Evolutionary conservation across 2,797 vertebrate species (phyloP).

Genomic region (Pyrocephalus nanus): DNA sequence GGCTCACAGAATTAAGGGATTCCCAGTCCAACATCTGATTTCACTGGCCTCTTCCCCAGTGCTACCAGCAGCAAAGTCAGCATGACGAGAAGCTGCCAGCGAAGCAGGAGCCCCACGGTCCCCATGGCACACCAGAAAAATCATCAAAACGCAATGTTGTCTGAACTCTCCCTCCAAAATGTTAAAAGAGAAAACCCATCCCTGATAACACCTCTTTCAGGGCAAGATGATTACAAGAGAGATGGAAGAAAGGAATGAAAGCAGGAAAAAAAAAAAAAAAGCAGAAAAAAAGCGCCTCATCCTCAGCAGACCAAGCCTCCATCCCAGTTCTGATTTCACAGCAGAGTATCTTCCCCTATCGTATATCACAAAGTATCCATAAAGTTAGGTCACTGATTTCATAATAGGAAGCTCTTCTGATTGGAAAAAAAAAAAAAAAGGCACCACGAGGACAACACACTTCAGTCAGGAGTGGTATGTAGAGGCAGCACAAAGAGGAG

Average conservation of each 20-base stretch:
- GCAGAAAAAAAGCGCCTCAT: background rate
- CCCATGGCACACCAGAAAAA: background rate
- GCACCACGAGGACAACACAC: accelerated
- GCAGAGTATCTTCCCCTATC: background rate
- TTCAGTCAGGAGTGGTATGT: accelerated
- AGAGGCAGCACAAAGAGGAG: background rate
- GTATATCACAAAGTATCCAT: background rate
- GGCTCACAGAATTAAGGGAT: background rate
- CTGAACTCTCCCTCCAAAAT: background rate
- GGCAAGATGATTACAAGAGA: background rate
- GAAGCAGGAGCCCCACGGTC: background rate
- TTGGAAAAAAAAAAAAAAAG: background rate
- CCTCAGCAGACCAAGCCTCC: background rate
- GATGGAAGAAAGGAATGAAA: background rate
- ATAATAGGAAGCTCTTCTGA: background rate
- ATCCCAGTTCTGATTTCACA: background rate
- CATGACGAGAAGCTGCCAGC: background rate
- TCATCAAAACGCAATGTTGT: too few species aligned
- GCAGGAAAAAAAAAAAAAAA: background rate
- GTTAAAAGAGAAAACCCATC: background rate
- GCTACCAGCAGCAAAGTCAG: background rate
- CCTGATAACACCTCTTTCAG: background rate
- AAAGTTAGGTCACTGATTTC: background rate
- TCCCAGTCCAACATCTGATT: accelerated
- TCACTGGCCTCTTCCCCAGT: background rate